Base-by-base conservation (phyloP, 2,113 vertebrate species). In the Cavia porcellus region DNA sequence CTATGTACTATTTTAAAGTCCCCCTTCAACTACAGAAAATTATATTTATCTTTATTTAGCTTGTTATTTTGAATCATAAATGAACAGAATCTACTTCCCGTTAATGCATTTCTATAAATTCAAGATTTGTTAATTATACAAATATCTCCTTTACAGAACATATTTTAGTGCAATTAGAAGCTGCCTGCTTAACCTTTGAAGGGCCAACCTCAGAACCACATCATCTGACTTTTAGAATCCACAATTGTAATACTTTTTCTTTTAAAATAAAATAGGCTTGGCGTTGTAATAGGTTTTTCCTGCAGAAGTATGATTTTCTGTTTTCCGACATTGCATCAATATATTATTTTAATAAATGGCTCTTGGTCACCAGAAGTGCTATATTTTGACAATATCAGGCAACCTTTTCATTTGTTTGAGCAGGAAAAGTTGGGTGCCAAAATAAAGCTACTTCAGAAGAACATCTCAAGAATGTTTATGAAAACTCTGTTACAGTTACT, bases 341-440 rank as follows among this genome's bases (percentile, higher is more conserved):
- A 97, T 97, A 98, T 98, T 98, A 98, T 93, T 89, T 98, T 98
- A 98, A 98, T 98, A 98, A 98, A 98, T 98, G 92, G 89, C 91
- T 98, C 96, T 95, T 98, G 94, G 97, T 98, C 98, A 98, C 86
- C 95, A 98, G 97, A 98, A 98, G 97, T 98, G 97, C 90, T 98
- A 35, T 98, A 98, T 98, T 98, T 99, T 98, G 98, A 99, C 98
- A 97, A 55, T 98, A 98, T 98, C 98, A 98, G 98, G 98, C 98
- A 98, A 98, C 97, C 98, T 98, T 98, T 98, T 97, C 96, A 98
- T 98, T 98, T 98, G 96, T 99, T 98, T 98, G 97, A 98, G 98
- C 98, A 98, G 97, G 97, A 98, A 98, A 98, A 98, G 98, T 98
- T 94, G 92, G 97, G 91, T 98, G 98, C 98, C 98, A 99, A 98